phyloP scores from a whole-genome alignment of 92 coral and sea anemone genomes.

The Parazoanthus atlanticus region DNA sequence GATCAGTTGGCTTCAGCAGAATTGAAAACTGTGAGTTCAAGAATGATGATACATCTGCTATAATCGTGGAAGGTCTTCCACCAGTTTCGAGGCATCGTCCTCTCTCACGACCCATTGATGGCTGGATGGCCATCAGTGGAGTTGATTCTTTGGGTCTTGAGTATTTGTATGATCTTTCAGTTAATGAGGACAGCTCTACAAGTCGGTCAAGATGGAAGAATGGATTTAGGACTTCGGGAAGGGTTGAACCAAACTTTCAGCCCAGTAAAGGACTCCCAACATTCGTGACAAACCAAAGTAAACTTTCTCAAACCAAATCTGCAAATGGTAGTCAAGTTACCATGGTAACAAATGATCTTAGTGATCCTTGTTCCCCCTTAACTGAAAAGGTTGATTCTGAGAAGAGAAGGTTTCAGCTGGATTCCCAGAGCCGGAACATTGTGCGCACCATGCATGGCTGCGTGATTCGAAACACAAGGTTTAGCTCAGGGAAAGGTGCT shows the following conservation, averaged over 20 bases:
- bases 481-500: slow-evolving; percentile 79
- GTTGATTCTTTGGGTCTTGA: slow-evolving; percentile 71
- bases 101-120: slow-evolving; percentile 78
- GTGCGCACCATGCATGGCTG: slow-evolving; percentile 89
- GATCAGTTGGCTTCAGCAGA: slow-evolving; percentile 84
- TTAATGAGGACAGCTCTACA: slow-evolving; percentile 39
- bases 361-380: slow-evolving; percentile 43
- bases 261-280: slow-evolving; percentile 52
- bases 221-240: slow-evolving; percentile 26
- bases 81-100: slow-evolving; percentile 86
- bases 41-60: slow-evolving; percentile 82
- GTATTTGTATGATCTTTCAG: slow-evolving; percentile 79
- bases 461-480: slow-evolving; percentile 77
- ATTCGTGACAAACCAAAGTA: slow-evolving; percentile 42
- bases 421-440: slow-evolving; percentile 69
- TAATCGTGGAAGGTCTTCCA: slow-evolving; percentile 89
- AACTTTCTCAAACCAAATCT: slow-evolving; percentile 33
- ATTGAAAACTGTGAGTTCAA: slow-evolving; percentile 92
- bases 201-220: slow-evolving; percentile 39
- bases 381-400: slow-evolving; percentile 34
- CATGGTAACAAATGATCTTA: slow-evolving; percentile 59
- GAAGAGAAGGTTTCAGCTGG: slow-evolving; percentile 64
- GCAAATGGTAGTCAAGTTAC: slow-evolving; percentile 56
- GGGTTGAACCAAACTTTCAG: slow-evolving; percentile 37
- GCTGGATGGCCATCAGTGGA: slow-evolving; percentile 77